Evolutionary conservation across 92 coral and sea anemone species (phyloP).

Genomic region (Montipora capitata): DNA sequence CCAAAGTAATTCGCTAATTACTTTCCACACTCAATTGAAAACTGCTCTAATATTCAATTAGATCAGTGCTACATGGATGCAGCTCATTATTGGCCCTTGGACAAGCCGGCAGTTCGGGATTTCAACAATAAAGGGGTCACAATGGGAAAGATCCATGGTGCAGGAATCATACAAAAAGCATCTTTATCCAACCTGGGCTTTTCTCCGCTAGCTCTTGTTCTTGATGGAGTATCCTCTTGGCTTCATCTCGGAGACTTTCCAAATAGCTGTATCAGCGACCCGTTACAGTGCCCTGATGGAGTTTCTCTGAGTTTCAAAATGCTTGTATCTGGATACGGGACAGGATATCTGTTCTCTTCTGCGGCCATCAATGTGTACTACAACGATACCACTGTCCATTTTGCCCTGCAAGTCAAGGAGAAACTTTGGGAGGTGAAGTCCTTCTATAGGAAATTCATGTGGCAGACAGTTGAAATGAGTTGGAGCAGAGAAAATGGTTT

Average conservation of each 20-base stretch:
- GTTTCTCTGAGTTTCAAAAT: constrained; percentile 54
- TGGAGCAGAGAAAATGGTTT: constrained; percentile 73
- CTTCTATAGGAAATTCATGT: neutral
- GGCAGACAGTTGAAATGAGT: constrained; percentile 65
- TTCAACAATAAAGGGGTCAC: constrained; percentile 40
- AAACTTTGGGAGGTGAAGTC: constrained; percentile 57
- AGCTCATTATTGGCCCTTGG: constrained; percentile 85
- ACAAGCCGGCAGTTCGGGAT: constrained; percentile 52
- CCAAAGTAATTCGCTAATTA: too few species aligned
- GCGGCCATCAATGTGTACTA: constrained; percentile 67
- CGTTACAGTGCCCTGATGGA: constrained; percentile 66
- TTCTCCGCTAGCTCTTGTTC: constrained; percentile 45
- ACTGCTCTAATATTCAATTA: neutral
- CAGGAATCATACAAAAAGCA: constrained; percentile 19
- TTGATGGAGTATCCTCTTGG: constrained; percentile 70
- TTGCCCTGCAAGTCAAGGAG: constrained; percentile 55
- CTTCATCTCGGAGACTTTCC: constrained; percentile 69
- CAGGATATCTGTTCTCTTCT: constrained; percentile 50
- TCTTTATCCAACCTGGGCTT: constrained; percentile 47
- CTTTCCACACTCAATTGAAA: too few species aligned
- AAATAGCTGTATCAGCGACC: constrained; percentile 68
- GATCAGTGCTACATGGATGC: constrained; percentile 72
- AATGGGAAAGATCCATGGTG: constrained; percentile 62
- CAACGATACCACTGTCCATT: constrained; percentile 35
- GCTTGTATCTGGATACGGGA: constrained; percentile 16